Conservation (phyloP, 2,113 vertebrate genomes). For the Chloebia gouldiae region DNA sequence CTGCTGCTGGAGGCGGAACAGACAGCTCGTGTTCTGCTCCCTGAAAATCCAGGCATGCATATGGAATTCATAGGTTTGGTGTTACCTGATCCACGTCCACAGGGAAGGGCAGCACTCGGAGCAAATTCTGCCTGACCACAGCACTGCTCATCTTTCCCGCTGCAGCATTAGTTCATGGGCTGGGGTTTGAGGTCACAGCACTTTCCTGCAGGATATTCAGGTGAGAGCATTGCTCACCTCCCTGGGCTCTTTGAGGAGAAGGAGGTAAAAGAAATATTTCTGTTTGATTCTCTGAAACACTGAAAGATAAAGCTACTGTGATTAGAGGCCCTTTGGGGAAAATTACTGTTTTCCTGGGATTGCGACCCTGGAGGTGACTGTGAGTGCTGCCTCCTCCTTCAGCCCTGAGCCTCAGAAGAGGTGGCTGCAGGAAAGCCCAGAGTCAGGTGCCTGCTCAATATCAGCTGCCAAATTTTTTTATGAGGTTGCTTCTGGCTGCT, state of each 20-base stretch:
- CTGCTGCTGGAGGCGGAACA: not conserved
- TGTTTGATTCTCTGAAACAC: not conserved
- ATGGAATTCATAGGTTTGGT: slow-evolving; percentile 20
- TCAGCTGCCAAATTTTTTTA: slow-evolving; percentile 12
- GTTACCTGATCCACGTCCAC: not conserved
- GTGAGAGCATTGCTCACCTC: not conserved
- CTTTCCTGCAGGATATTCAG: not conserved
- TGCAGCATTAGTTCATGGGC: not conserved
- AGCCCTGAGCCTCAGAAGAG: not conserved
- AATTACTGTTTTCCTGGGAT: not conserved
- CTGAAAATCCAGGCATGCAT: not conserved
- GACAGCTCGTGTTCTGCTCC: not conserved
- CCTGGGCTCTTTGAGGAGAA: not conserved
- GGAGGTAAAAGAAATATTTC: not conserved
- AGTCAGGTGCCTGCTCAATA: not conserved
- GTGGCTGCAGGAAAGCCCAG: not conserved
- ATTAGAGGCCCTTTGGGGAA: not conserved
- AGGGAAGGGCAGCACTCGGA: not conserved
- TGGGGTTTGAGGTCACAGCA: not conserved
- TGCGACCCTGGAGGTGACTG: rapidly evolving
- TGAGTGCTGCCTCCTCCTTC: not conserved
- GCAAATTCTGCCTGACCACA: not conserved
- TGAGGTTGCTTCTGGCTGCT: slow-evolving; percentile 4
- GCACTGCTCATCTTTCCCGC: not conserved
- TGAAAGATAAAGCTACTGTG: not conserved